These are phyloP conservation scores for Drosophila arizonae DNA, from an alignment of 1,140 invertebrate genomes.

Conservation along the genomic window DNA sequence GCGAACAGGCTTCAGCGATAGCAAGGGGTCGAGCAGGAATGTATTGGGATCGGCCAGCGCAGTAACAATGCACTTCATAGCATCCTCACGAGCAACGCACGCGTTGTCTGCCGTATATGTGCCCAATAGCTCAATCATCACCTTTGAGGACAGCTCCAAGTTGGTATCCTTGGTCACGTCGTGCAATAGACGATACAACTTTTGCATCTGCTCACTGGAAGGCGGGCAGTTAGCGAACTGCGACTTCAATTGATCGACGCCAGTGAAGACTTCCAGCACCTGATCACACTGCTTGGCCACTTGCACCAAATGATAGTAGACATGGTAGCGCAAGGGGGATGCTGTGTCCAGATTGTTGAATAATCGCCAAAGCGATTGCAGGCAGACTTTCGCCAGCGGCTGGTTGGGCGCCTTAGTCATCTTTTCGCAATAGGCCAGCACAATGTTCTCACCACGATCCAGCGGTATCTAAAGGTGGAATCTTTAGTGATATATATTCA, in stretches of 20 bases:
- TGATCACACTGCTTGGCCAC: slow-evolving; percentile 94
- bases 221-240: slow-evolving; percentile 93
- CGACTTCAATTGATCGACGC: slow-evolving; percentile 91
- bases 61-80: slow-evolving; percentile 97
- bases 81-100: slow-evolving; percentile 97
- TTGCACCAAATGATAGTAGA: slow-evolving; percentile 95
- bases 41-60: slow-evolving; percentile 97
- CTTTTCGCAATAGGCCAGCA: slow-evolving; percentile 96
- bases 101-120: slow-evolving; percentile 99
- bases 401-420: slow-evolving; percentile 94
- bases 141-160: slow-evolving; percentile 95
- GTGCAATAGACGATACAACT: slow-evolving; percentile 93
- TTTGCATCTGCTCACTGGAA: slow-evolving; percentile 96
- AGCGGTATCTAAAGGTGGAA: slow-evolving; percentile 87
- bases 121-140: slow-evolving; percentile 97
- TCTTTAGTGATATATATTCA: neutral
- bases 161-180: slow-evolving; percentile 90
- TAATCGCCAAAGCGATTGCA: slow-evolving; percentile 94
- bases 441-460: slow-evolving; percentile 93
- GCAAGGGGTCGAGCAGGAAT: slow-evolving; percentile 96
- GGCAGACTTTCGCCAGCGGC: slow-evolving; percentile 90
- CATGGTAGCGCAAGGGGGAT: slow-evolving; percentile 93
- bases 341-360: slow-evolving; percentile 95
- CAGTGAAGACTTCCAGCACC: slow-evolving; percentile 90
- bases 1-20: slow-evolving; percentile 96